Evolutionary conservation across 2,888 invertebrate species (phyloP), one percentile per base, ranked within the genome.

Genomic region (Perizoma flavofasciatum): DNA sequence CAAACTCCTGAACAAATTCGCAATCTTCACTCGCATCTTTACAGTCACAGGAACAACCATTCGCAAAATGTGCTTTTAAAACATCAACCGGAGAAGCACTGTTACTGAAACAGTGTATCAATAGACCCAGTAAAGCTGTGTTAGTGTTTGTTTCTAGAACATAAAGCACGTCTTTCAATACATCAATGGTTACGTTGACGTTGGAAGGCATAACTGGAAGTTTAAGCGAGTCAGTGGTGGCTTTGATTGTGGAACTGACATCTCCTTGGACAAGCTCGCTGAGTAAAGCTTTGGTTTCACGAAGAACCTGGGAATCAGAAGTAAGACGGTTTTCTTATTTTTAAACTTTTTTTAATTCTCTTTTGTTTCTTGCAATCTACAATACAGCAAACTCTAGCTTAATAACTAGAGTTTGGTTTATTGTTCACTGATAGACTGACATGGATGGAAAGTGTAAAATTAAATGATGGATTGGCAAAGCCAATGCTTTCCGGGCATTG

Each of bases 101-200:
- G 43, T 75, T 72, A 54, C 83, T 85, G 69, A 90, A 91, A 68
- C 89, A 88, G 65, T 87, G 78, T 11, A 84, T 81, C 22, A 94
- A 89, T 48, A 95, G 77, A 40, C 93, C 92, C 32, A 95, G 78
- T 54, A 95, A 87, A 3, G 95, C 94, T 8, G 93, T 92, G 70
- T 95, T 95, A 6, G 95, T 94, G 75, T 94, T 94, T 4, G 94
- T 93, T 78, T 95, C 95, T 49, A 95, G 76, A 7, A 91, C 87
- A 77, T 95, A 94, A 1, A 95, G 79, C 9, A 94, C 93, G 73
- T 95, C 94, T 70, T 91, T 94, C 50, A 94, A 80, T 0, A 93
- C 93, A 73, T 94, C 94, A 60, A 93, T 91, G 39, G 94, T 89
- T 4, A 95, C 87, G 77, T 93, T 94, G 6, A 87, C 78, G 63